Evolutionary conservation across 2,113 vertebrate species (phyloP).

Genomic region (Austrofundulus limnaeus): DNA sequence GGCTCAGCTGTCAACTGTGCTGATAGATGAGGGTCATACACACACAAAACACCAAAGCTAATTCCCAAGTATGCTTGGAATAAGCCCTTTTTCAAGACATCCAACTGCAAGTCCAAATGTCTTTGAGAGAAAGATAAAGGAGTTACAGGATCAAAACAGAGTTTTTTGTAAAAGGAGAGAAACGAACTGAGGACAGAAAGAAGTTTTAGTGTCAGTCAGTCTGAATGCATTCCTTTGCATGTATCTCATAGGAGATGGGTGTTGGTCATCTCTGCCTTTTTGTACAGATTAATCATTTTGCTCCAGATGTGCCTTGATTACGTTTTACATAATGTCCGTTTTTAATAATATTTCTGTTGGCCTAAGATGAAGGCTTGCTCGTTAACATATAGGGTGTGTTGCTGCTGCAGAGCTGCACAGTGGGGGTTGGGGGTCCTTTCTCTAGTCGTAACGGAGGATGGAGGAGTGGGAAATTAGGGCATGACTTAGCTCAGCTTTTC

Average conservation of each 20-base stretch:
- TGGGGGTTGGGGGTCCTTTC: conserved; percentile 67
- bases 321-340: conserved; percentile 3
- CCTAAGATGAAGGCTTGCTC: not conserved
- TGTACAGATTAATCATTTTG: not conserved
- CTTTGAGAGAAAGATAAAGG: no score
- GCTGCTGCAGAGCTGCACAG: conserved; percentile 29
- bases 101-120: conserved; percentile 36
- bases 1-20: conserved; percentile 51
- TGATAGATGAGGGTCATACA: conserved; percentile 63
- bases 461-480: conserved; percentile 64
- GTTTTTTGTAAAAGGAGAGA: not conserved
- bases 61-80: conserved; percentile 56
- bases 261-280: not conserved
- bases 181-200: not conserved
- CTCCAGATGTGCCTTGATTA: conserved; percentile 1
- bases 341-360: conserved; percentile 1
- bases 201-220: conserved; percentile 19
- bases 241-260: conserved; percentile 2
- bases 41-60: conserved; percentile 59
- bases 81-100: conserved; percentile 36
- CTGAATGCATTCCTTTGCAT: conserved; percentile 48
- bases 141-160: conserved; percentile 1
- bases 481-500: conserved; percentile 41
- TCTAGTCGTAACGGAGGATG: conserved; percentile 46
- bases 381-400: not conserved